Percentiles rank a stretch among this genome's conserved stretches.
Conservation (phyloP, 2,113 vertebrate genomes). For the Pangasianodon gigas region DNA sequence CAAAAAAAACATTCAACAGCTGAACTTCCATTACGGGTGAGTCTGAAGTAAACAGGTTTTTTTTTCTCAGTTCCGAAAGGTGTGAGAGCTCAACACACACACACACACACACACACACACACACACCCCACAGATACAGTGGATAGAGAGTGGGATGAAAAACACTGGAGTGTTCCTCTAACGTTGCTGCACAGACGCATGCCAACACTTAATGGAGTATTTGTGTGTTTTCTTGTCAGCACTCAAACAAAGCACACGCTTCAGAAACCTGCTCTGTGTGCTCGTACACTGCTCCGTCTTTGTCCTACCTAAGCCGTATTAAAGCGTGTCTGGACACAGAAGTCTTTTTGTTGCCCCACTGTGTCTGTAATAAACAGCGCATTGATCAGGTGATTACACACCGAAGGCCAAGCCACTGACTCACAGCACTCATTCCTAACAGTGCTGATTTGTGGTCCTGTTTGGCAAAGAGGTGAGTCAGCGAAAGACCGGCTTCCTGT, state of each 20-base stretch:
- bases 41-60: neutral
- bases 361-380: slow-evolving; percentile 29
- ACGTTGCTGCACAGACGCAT: neutral
- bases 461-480: slow-evolving; percentile 41
- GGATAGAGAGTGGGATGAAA: neutral
- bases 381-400: slow-evolving; percentile 50
- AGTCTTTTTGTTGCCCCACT: slow-evolving; percentile 33
- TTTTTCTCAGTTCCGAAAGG: neutral
- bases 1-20: neutral
- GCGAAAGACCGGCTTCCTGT: slow-evolving; percentile 41
- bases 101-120: neutral
- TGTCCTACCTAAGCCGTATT: slow-evolving; percentile 4
- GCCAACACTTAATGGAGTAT: neutral
- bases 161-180: neutral
- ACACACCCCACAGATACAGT: too few relatives aligned
- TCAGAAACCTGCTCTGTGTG: neutral
- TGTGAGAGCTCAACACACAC: too few relatives aligned
- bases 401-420: slow-evolving; percentile 31
- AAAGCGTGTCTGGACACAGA: slow-evolving; percentile 18
- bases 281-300: neutral
- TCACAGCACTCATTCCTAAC: slow-evolving; percentile 25
- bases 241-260: neutral
- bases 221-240: neutral
- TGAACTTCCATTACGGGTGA: neutral
- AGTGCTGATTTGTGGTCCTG: slow-evolving; percentile 44